Percentiles rank a stretch among this genome's conserved stretches.
Conservation (phyloP, 2,888 invertebrate species). For the Opisthograptis luteolata region DNA sequence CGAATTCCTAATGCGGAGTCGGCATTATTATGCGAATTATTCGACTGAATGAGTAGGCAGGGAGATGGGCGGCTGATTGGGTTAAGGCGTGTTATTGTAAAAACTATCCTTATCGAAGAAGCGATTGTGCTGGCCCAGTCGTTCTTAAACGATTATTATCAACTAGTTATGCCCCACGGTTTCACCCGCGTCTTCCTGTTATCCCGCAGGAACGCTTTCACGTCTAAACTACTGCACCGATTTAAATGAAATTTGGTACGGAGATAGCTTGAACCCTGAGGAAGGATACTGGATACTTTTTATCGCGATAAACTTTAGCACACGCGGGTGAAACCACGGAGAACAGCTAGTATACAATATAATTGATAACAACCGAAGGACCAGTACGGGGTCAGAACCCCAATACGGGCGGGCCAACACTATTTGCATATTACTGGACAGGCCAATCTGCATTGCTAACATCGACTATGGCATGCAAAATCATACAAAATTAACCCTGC, state of each 20-base stretch:
- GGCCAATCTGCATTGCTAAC: slow-evolving; percentile 78
- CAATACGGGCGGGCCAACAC: slow-evolving; percentile 42
- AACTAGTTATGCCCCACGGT: no score
- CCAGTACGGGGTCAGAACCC: slow-evolving; percentile 43
- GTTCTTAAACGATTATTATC: no score
- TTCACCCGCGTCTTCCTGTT: no score
- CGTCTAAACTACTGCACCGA: no score
- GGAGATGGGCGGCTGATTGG: not conserved
- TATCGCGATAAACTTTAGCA: no score
- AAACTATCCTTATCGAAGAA: not conserved
- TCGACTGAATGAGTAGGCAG: not conserved
- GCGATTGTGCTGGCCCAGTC: not conserved
- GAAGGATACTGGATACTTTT: no score
- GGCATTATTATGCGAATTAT: slow-evolving; percentile 37
- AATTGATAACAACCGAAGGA: not conserved
- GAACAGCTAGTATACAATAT: no score
- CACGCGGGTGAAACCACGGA: no score
- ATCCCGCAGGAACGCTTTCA: no score
- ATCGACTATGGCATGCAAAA: slow-evolving; percentile 25
- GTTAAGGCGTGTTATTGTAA: not conserved
- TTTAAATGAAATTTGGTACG: no score
- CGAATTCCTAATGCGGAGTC: slow-evolving; percentile 55
- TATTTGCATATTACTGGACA: slow-evolving; percentile 75
- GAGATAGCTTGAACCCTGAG: no score
- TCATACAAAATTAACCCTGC: slow-evolving; percentile 11